Conservation (phyloP, 2,113 vertebrate genomes). For the Ctenomys sociabilis region DNA sequence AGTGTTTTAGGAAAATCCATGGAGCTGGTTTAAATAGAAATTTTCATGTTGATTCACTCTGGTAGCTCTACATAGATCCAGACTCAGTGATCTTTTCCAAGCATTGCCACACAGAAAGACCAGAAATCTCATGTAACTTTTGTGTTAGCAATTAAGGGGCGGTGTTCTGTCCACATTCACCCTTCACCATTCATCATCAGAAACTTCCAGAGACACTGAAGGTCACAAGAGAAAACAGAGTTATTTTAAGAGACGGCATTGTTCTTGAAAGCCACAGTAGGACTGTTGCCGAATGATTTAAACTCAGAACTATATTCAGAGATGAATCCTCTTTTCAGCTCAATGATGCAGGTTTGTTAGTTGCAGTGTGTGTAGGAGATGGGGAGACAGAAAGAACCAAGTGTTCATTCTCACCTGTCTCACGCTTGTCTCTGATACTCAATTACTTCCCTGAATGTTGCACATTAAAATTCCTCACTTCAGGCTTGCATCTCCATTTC, state of each 20-base stretch:
- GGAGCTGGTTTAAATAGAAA: slow-evolving; percentile 54
- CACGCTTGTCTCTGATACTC: slow-evolving; percentile 33
- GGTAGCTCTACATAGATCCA: slow-evolving; percentile 42
- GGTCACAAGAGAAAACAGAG: slow-evolving; percentile 76
- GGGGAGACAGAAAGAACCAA: slow-evolving; percentile 4
- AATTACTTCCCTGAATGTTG: slow-evolving; percentile 23
- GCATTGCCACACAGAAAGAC: slow-evolving; percentile 60
- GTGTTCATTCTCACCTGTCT: slow-evolving; percentile 43
- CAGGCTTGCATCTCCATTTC: neutral
- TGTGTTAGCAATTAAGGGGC: slow-evolving; percentile 69
- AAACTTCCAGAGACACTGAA: slow-evolving; percentile 68
- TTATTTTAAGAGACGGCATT: slow-evolving; percentile 81
- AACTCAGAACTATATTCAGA: slow-evolving; percentile 77
- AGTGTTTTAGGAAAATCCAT: slow-evolving; percentile 16
- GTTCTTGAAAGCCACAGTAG: slow-evolving; percentile 79
- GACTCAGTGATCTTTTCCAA: slow-evolving; percentile 72
- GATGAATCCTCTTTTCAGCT: slow-evolving; percentile 74
- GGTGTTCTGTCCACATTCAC: slow-evolving; percentile 47
- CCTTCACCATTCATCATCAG: slow-evolving; percentile 69
- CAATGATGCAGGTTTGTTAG: slow-evolving; percentile 72
- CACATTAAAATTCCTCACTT: slow-evolving; percentile 26
- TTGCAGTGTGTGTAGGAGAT: slow-evolving; percentile 68
- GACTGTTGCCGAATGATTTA: slow-evolving; percentile 65
- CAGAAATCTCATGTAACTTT: slow-evolving; percentile 65
- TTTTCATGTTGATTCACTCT: slow-evolving; percentile 58